Conservation (phyloP, 2,113 vertebrate species). For the Aegotheles bennettii region DNA sequence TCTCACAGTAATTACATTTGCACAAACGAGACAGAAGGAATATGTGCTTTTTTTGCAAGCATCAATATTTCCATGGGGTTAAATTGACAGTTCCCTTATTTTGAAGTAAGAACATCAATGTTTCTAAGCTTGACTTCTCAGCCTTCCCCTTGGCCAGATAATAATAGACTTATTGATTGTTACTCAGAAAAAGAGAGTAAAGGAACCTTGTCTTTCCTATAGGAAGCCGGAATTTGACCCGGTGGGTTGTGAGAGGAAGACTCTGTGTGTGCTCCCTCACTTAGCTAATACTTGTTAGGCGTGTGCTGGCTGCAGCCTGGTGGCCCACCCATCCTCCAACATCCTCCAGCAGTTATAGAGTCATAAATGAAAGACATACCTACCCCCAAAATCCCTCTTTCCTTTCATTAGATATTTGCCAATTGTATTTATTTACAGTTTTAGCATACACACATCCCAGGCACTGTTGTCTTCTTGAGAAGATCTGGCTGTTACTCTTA, state of each 20-base stretch:
- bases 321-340: not conserved
- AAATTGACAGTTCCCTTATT: not conserved
- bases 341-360: not conserved
- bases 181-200: not conserved
- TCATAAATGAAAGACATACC: not conserved
- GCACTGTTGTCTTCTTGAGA: no score
- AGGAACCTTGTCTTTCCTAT: not conserved
- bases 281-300: not conserved
- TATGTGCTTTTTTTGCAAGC: not conserved
- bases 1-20: not conserved
- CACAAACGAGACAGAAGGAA: not conserved
- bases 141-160: not conserved
- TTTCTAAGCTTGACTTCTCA: not conserved
- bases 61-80: not conserved
- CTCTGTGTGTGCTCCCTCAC: not conserved
- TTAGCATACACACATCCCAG: no score
- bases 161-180: not conserved
- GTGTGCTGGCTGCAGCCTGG: not conserved
- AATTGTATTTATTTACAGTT: no score
- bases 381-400: not conserved
- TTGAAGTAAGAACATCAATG: not conserved
- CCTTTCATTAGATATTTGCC: no score
- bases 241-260: not conserved
- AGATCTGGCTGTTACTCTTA: no score
- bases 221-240: not conserved